Conservation (phyloP, 53 echinoderm and acorn worm genomes). For the Actinopyga echinites region DNA sequence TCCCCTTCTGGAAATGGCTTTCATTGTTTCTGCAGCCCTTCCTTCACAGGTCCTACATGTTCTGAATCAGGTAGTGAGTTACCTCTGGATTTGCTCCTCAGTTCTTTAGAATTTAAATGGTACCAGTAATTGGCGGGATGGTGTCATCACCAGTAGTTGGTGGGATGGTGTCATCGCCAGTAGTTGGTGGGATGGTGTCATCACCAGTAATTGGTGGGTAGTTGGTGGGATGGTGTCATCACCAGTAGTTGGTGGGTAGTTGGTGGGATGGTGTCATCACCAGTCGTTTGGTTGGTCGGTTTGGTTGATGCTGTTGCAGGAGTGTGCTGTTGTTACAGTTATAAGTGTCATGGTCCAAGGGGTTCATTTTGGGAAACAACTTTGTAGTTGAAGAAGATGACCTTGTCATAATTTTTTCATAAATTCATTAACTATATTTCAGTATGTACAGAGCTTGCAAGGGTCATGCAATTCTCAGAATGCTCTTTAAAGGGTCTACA, state of each 20-base stretch:
- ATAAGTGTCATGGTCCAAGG: not conserved
- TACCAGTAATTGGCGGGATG: too few relatives aligned
- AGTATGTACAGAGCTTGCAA: too few relatives aligned
- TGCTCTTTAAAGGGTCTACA: too few relatives aligned
- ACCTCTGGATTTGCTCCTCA: too few relatives aligned
- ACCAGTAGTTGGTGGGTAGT: not conserved
- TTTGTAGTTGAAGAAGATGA: too few relatives aligned
- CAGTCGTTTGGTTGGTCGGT: not conserved
- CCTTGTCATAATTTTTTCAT: too few relatives aligned
- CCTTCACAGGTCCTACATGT: conserved; percentile 21
- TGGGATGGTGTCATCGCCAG: not conserved
- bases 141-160: not conserved
- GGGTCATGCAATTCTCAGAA: too few relatives aligned
- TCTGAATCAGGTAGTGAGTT: not conserved
- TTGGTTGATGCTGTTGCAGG: not conserved
- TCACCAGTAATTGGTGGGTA: not conserved
- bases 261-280: too few relatives aligned
- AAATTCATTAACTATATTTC: too few relatives aligned
- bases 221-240: too few relatives aligned
- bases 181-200: not conserved
- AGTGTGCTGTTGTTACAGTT: not conserved
- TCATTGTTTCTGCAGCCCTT: conserved; percentile 22
- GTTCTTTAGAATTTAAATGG: too few relatives aligned
- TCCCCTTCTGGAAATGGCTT: conserved; percentile 16
- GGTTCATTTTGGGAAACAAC: too few relatives aligned